Evolutionary conservation across 2,113 vertebrate genomes (phyloP), one percentile per base, ranked within the genome.

Genomic region (Casuarius casuarius): DNA sequence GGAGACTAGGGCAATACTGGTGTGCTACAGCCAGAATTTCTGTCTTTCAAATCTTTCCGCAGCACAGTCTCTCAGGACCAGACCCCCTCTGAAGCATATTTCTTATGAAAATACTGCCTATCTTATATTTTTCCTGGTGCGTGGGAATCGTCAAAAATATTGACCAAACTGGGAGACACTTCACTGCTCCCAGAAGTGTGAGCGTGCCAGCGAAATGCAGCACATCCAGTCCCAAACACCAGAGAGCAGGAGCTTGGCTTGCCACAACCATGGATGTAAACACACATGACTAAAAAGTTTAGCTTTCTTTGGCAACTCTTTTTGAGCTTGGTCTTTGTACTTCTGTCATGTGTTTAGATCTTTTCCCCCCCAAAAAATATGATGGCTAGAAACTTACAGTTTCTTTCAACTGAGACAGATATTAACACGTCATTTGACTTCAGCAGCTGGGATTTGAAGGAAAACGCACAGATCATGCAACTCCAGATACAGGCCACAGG

Each of bases 401-500:
- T 38, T 72, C 8, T 72, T 52, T 38, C 38, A 72, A 20, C 70
- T 4, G 12, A 52, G 49, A n/a, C 49, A 65, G 15, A 23, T 7
- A 9, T 38, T 40, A 65, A 26, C 25, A 38, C 38, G 26, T 65
- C 62, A 28, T 26, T 25, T 40, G 9, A 17, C 35, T 65, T 38
- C 62, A 40, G n/a, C 18, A 52, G 70, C 49, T 40, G 51, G 70
- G n/a, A 14, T 38, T 52, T 26, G 40, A 52, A 70, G 40, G 54
- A 66, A 72, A 90, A 13, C 40, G 18, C 58, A 5, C 3, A 4
- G 7, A 23, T 25, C 6, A 35, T 9, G 3, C 58, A 12, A 7
- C 0, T 0, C 0, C 0, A 72, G 38, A 20, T 15, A 17, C 61
- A 35, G 58, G 70, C 51, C n/a, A 2, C 15, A 40, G 17, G 72